Percentiles rank a stretch among this genome's conserved stretches.
Conservation (phyloP, 2,888 invertebrate genomes). For the Drosophila kambysellisi region DNA sequence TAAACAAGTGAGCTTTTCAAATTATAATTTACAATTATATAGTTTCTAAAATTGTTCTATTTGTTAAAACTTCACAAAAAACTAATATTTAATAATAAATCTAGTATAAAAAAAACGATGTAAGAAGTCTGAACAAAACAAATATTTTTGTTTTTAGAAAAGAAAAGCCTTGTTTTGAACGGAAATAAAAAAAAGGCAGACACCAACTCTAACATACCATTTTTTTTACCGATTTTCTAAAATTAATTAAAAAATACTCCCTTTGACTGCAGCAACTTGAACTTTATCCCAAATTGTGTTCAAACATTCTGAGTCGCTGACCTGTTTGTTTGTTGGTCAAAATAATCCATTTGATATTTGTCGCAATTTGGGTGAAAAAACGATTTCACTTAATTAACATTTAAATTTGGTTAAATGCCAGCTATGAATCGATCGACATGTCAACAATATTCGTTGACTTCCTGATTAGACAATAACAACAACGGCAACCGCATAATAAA, state of each 20-base stretch:
- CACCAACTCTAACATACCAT: neutral
- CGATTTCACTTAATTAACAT: conserved; percentile 60
- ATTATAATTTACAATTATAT: no score
- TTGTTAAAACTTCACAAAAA: neutral
- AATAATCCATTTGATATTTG: neutral
- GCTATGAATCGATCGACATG: conserved; percentile 32
- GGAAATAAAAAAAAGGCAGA: neutral
- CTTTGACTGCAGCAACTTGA: conserved; percentile 18
- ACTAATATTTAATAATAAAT: neutral
- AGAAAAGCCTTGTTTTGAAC: neutral
- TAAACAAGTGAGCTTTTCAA: no score
- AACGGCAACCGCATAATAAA: conserved; percentile 13
- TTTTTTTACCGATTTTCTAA: no score
- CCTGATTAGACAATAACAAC: conserved; percentile 25
- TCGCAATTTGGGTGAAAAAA: conserved; percentile 19
- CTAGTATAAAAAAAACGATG: neutral
- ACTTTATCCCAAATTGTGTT: conserved; percentile 4
- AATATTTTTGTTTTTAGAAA: neutral
- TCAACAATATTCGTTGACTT: conserved; percentile 31
- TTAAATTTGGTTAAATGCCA: conserved; percentile 53
- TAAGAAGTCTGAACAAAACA: no score
- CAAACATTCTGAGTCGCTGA: conserved; percentile 30
- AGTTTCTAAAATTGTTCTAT: no score
- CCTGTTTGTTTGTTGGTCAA: neutral
- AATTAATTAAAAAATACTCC: neutral